A percentile compares a stretch with the other conserved stretches of the same genome.
phyloP scores from a whole-genome alignment of 2,888 invertebrate species.

The Candidula unifasciata region DNA sequence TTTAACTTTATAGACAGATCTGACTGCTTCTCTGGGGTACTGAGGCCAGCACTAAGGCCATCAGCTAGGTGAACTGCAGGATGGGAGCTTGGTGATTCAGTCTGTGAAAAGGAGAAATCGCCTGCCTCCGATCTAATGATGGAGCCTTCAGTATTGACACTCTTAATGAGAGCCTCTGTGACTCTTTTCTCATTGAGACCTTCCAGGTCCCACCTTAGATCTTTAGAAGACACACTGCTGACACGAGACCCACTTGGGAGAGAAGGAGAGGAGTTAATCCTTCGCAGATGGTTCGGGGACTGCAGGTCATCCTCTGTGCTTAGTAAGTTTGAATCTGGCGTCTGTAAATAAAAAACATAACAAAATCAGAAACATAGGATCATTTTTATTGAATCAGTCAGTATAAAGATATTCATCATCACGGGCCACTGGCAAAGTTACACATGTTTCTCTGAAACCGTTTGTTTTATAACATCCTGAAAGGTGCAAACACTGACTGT shows the following conservation, averaged over 20 bases:
- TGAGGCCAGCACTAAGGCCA: not conserved
- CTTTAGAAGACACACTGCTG: constrained; percentile 18
- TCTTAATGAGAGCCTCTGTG: not conserved
- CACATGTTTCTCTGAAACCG: too few species aligned
- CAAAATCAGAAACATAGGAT: not conserved
- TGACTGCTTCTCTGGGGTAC: constrained; percentile 32
- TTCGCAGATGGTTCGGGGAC: constrained; percentile 46
- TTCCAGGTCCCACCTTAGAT: not conserved
- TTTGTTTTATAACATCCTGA: too few species aligned
- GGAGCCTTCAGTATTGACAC: constrained; percentile 33
- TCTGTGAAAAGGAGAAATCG: constrained; percentile 40
- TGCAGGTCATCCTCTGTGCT: constrained; percentile 19
- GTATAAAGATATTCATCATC: not conserved
- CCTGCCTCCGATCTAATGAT: constrained; percentile 30
- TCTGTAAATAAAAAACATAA: not conserved
- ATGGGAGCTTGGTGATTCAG: not conserved
- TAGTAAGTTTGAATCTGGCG: constrained; percentile 22
- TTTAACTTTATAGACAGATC: constrained; percentile 29
- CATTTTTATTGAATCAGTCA: not conserved
- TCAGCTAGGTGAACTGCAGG: not conserved
- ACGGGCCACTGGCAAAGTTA: not conserved
- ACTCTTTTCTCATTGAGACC: not conserved
- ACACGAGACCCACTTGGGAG: constrained; percentile 58
- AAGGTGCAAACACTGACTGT: too few species aligned
- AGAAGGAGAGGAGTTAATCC: constrained; percentile 69